phyloP scores from a whole-genome alignment of 2,888 invertebrate genomes.

The Terebella lapidaria region DNA sequence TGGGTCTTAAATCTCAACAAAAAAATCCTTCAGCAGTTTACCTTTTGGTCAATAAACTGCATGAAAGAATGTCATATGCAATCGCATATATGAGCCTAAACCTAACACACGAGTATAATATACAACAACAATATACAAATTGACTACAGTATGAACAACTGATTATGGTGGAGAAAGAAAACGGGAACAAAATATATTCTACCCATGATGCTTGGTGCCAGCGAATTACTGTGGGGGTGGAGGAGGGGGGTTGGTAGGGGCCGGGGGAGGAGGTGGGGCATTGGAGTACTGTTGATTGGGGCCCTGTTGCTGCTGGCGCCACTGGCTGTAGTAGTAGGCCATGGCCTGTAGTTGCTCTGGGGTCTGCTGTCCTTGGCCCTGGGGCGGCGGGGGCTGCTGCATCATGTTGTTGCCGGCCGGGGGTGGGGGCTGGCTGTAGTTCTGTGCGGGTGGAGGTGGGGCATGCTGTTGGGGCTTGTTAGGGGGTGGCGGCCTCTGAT shows the following conservation, averaged over 20 bases:
- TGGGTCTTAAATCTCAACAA: too few relatives aligned
- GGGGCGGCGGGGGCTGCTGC: neutral
- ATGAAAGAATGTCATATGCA: too few relatives aligned
- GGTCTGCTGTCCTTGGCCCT: neutral
- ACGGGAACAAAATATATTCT: too few relatives aligned
- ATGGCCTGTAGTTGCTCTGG: slow-evolving; percentile 17
- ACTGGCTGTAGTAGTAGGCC: slow-evolving; percentile 22
- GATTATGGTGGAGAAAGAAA: too few relatives aligned
- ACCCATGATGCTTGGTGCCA: too few relatives aligned
- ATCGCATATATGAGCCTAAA: too few relatives aligned
- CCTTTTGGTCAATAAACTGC: too few relatives aligned
- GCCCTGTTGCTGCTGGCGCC: slow-evolving; percentile 13
- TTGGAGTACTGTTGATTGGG: slow-evolving; percentile 4
- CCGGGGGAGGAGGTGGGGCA: slow-evolving; percentile 20
- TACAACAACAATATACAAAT: too few relatives aligned
- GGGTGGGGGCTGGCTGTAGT: neutral
- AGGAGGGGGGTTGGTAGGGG: slow-evolving; percentile 8
- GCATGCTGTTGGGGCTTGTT: neutral
- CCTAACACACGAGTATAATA: too few relatives aligned
- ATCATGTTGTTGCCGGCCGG: neutral
- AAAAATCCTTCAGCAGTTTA: too few relatives aligned
- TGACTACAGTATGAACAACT: too few relatives aligned
- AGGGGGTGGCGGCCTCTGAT: neutral
- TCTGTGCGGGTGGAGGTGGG: neutral
- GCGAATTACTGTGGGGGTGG: neutral